Conservation (phyloP, 37 sponge, comb jelly and placozoan species). For the Spongilla lacustris region DNA sequence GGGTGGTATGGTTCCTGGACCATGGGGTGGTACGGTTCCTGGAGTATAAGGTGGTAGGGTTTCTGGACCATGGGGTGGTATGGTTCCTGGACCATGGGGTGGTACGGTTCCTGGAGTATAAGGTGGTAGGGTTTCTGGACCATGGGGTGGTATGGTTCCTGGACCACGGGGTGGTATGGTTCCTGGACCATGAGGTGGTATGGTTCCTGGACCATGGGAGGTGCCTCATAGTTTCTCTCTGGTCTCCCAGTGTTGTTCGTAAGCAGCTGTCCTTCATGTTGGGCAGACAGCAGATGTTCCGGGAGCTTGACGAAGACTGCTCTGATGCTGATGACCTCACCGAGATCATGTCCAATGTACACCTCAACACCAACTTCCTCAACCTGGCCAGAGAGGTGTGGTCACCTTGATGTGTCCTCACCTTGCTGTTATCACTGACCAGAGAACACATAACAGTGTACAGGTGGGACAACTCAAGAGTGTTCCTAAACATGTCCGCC, state of each 20-base stretch:
- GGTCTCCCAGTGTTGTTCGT: conserved; percentile 66
- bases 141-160: background rate
- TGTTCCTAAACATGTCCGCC: background rate
- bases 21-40: too few species aligned
- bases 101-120: too few species aligned
- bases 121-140: too few species aligned
- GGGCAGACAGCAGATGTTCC: conserved; percentile 95
- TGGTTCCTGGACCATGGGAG: background rate
- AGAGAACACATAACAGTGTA: background rate
- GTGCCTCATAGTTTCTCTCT: background rate
- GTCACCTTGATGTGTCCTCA: too few species aligned
- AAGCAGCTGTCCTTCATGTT: conserved; percentile 98
- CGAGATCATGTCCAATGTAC: conserved; percentile 95
- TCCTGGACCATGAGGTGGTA: background rate
- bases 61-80: too few species aligned
- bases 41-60: too few species aligned
- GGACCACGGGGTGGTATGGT: background rate
- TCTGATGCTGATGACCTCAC: conserved; percentile 75
- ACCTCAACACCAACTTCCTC: conserved; percentile 93
- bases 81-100: too few species aligned
- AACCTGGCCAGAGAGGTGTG: conserved; percentile 92
- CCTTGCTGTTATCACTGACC: too few species aligned
- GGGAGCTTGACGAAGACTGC: conserved; percentile 86
- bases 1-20: too few species aligned
- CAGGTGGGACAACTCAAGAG: conserved; percentile 1